phyloP scores from a whole-genome alignment of 30 jellyfish, hydroid and myxozoan species.

The Aurelia coerulea region DNA sequence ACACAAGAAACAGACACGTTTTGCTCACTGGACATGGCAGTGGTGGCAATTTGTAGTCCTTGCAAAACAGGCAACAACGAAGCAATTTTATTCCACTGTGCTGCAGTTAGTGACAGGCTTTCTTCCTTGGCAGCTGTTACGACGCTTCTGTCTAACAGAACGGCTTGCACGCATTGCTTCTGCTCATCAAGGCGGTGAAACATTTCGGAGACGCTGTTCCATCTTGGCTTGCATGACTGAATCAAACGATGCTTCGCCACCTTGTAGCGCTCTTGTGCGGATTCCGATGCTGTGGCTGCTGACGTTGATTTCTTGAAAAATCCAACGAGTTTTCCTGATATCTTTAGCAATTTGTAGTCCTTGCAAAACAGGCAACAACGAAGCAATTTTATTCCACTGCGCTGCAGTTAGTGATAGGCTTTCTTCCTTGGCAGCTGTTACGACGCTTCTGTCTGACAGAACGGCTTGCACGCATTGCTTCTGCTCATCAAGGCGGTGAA shows the following conservation, averaged over 20 bases:
- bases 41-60: conserved; percentile 57
- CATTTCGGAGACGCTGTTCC: conserved; percentile 70
- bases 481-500: conserved; percentile 40
- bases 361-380: conserved; percentile 46
- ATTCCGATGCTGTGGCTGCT: conserved; percentile 49
- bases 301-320: conserved; percentile 18
- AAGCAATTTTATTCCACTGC: conserved; percentile 36
- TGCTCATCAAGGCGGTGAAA: conserved; percentile 41
- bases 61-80: conserved; percentile 48
- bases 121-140: conserved; percentile 28
- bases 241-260: conserved; percentile 49
- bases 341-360: conserved; percentile 53
- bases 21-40: conserved; percentile 43
- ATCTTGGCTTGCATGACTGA: conserved; percentile 51
- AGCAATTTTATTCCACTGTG: conserved; percentile 37
- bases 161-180: conserved; percentile 38
- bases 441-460: conserved; percentile 28
- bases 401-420: conserved; percentile 24
- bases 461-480: conserved; percentile 38
- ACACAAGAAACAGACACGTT: conserved; percentile 43
- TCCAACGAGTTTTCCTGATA: conserved; percentile 21
- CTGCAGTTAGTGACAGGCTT: conserved; percentile 25
- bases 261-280: conserved; percentile 4
- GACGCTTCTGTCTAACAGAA: conserved; percentile 19
- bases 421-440: conserved; percentile 24